A percentile compares a stretch with the other conserved stretches of the same genome.
phyloP scores from a whole-genome alignment of 2,797 vertebrate genomes.

The Ambastaia sidthimunki region DNA sequence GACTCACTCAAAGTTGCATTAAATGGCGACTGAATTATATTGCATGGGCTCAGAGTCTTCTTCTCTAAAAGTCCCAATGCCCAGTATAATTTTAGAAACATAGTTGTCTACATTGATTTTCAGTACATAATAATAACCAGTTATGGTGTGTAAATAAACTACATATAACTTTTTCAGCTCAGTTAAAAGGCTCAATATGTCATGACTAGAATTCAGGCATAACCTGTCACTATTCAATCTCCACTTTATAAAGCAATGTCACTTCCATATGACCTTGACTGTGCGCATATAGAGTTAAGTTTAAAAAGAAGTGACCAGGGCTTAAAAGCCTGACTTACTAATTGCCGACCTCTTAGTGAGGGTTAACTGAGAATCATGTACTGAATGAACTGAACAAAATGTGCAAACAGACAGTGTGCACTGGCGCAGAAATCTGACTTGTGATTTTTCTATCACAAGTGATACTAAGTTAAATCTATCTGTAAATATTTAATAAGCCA shows the following conservation, averaged over 20 bases:
- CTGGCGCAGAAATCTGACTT: not conserved
- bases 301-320: not conserved
- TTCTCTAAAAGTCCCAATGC: not conserved
- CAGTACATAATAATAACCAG: not conserved
- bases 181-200: not conserved
- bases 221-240: not conserved
- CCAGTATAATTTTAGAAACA: not conserved
- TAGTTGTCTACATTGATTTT: not conserved
- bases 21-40: not conserved
- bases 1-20: slow-evolving; percentile 8
- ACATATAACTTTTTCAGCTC: not conserved
- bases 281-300: not conserved
- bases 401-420: not conserved
- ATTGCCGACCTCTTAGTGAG: slow-evolving; percentile 19
- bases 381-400: slow-evolving; percentile 14
- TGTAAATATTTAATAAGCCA: not conserved
- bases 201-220: not conserved
- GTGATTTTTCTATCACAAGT: not conserved
- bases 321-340: slow-evolving; percentile 6
- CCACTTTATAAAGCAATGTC: not conserved
- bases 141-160: not conserved
- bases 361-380: slow-evolving; percentile 11
- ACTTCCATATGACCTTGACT: not conserved
- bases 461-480: not conserved
- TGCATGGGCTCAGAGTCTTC: not conserved